Evolutionary conservation across 2,113 vertebrate genomes (phyloP).

Genomic region (Ardeotis arabs): DNA sequence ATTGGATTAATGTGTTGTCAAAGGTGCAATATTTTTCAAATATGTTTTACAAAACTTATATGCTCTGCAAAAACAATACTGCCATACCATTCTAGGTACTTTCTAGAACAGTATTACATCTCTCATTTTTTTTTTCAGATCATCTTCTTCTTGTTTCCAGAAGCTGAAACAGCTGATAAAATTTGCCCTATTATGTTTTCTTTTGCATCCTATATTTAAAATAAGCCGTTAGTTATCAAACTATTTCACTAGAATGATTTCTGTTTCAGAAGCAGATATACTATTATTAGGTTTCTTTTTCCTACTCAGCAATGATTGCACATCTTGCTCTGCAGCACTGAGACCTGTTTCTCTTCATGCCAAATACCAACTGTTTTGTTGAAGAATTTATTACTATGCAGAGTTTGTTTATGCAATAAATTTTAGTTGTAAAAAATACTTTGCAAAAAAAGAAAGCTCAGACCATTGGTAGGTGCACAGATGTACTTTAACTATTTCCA

Average conservation of each 20-base stretch:
- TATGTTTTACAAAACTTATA: not conserved
- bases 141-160: not conserved
- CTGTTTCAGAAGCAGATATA: not conserved
- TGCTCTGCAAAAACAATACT: not conserved
- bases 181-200: not conserved
- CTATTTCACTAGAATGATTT: not conserved
- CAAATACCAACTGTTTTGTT: conserved; percentile 21
- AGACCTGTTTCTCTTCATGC: not conserved
- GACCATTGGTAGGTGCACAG: not conserved
- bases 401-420: conserved; percentile 10
- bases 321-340: not conserved
- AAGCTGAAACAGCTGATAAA: not conserved
- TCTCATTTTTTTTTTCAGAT: not conserved
- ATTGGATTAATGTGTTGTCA: not conserved
- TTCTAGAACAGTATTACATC: not conserved
- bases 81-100: not conserved
- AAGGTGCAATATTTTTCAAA: not conserved
- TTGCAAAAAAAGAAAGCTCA: conserved; percentile 18
- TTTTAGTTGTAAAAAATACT: not conserved
- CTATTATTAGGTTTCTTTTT: not conserved
- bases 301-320: not conserved
- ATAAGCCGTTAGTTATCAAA: not conserved
- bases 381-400: conserved; percentile 4
- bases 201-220: not conserved
- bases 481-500: not conserved